Evolutionary conservation across 2,888 invertebrate species (phyloP), one percentile per base, ranked within the genome.

Genomic region (Lathronympha strigana): DNA sequence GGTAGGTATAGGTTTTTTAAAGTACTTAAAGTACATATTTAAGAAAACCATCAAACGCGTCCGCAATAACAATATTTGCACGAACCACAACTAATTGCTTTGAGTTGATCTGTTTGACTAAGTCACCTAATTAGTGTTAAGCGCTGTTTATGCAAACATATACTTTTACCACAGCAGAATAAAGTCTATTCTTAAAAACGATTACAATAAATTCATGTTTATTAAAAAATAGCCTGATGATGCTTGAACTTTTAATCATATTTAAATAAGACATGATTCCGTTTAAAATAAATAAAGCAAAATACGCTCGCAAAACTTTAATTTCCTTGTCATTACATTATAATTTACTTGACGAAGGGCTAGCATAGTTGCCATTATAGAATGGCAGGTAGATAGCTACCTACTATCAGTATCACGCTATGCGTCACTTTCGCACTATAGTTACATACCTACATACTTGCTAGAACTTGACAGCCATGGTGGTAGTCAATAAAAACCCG

Each of bases 41-140:
- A 43, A 49, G 17, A 55, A 23, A 43, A 51, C 67, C 50, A 61
- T 67, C 58, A 69, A 69, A 69, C 57, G 55, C 13, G 36, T 9
- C 61, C 50, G 57, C 58, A 36, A n/a, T 50, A 51, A 51, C 40
- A 68, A 68, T 68, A 58, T 68, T 68, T 60, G 61, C 66, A 63
- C 63, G 53, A 66, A 58, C 51, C 67, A 54, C 62, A 54, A 49
- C 67, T 70, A 70, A 70, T 69, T 45, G 70, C 43, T 50, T 49
- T 33, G 31, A 33, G 51, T 62, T 61, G 64, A 21, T 51, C n/a
- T 36, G 36, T 69, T 70, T 60, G 23, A 58, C 57, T 67, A 67
- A 70, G n/a, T 67, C 61, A 66, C 68, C 47, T 63, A 53, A 62
- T 64, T 55, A 66, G 53, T 67, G 21, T 51, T 58, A 23, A 15